Percentiles rank a stretch among this genome's conserved stretches.
These are phyloP conservation scores for Delphinapterus leucas DNA, from an alignment of 2,113 vertebrate genomes.

Conservation along the genomic window DNA sequence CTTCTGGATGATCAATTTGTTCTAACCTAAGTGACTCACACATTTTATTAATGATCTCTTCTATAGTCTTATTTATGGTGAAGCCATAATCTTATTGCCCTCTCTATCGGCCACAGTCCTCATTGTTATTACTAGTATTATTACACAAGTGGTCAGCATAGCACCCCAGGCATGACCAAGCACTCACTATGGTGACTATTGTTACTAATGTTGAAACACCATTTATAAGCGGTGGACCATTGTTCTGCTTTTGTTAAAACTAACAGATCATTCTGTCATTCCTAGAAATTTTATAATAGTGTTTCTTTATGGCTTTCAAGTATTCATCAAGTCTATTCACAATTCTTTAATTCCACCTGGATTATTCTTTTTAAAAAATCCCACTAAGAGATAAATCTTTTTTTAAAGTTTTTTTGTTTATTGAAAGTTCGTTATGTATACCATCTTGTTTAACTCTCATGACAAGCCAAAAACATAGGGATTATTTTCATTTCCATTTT, in stretches of 20 bases:
- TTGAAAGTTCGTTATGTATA: not conserved
- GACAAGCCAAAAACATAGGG: not conserved
- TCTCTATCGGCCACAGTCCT: not conserved
- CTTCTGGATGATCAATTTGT: not conserved
- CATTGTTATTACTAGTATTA: no score
- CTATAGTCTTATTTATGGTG: not conserved
- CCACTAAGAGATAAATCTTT: not conserved
- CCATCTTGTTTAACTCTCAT: not conserved
- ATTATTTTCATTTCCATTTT: not conserved
- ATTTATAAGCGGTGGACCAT: not conserved
- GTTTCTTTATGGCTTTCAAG: not conserved
- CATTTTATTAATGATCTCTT: not conserved
- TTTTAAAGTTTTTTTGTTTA: not conserved
- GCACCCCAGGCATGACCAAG: rapidly evolving
- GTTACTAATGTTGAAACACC: not conserved
- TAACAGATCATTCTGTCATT: not conserved
- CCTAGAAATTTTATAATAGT: not conserved
- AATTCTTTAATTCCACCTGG: not conserved
- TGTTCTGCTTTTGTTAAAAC: not conserved
- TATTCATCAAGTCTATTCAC: not conserved
- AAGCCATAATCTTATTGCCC: not conserved
- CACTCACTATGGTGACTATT: not conserved
- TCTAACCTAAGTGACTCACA: not conserved
- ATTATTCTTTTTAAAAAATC: not conserved
- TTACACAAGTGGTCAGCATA: not conserved